Conservation (phyloP, 2,888 invertebrate species). For the Sabatieria punctata region DNA sequence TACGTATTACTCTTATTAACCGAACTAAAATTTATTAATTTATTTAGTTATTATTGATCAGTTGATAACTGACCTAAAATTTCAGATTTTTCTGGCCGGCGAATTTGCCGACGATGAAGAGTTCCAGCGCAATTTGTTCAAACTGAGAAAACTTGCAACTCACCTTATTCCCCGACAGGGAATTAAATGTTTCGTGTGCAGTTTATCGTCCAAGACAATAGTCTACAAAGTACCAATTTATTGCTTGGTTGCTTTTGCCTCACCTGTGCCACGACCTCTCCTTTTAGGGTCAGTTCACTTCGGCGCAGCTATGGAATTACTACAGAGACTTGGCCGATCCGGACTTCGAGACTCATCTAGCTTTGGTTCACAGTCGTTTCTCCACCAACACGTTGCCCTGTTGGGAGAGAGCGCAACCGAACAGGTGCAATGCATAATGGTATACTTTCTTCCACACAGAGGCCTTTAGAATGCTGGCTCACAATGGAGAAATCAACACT, state of each 20-base stretch:
- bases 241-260: neutral
- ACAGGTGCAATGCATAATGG: constrained; percentile 46
- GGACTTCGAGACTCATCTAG: constrained; percentile 73
- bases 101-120: constrained; percentile 43
- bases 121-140: constrained; percentile 52
- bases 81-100: constrained; percentile 42
- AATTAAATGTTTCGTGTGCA: constrained; percentile 84
- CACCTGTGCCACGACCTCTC: neutral
- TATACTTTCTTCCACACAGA: constrained; percentile 1
- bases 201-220: constrained; percentile 66
- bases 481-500: constrained; percentile 99
- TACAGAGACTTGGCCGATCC: constrained; percentile 45
- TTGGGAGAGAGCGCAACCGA: constrained; percentile 96
- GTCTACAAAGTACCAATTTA: constrained; percentile 58
- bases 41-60: too few species aligned
- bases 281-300: constrained; percentile 65
- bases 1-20: too few species aligned
- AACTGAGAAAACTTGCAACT: constrained; percentile 76
- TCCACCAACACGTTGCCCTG: constrained; percentile 98
- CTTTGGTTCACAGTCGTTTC: constrained; percentile 90
- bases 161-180: constrained; percentile 69
- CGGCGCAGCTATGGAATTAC: constrained; percentile 73
- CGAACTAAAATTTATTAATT: too few species aligned
- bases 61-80: too few species aligned
- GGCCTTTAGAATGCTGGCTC: constrained; percentile 58